Conservation (phyloP, 1,140 invertebrate species). For the Eueides isabella region DNA sequence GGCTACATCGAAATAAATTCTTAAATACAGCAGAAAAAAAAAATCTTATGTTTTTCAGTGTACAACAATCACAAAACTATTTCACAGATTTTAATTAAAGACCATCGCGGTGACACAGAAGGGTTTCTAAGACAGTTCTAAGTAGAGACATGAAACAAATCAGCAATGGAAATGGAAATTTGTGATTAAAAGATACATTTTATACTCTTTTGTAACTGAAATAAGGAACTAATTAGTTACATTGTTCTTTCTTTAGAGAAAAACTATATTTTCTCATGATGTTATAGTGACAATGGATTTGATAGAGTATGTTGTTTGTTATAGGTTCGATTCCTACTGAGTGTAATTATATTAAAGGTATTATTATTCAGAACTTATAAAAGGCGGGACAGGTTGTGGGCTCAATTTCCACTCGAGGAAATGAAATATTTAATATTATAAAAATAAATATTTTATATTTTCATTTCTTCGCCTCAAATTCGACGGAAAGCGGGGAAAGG, state of each 20-base stretch:
- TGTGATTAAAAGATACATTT: not conserved
- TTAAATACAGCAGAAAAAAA: not conserved
- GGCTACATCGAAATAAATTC: too few relatives aligned
- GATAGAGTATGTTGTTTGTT: too few relatives aligned
- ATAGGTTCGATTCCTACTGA: too few relatives aligned
- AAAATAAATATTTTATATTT: too few relatives aligned
- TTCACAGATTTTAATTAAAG: conserved; percentile 12
- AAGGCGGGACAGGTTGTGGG: too few relatives aligned
- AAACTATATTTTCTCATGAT: not conserved
- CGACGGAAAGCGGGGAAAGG: too few relatives aligned
- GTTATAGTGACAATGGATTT: not conserved
- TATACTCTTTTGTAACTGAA: not conserved
- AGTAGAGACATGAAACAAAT: conserved; percentile 1
- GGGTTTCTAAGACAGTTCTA: not conserved
- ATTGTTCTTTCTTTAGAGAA: not conserved
- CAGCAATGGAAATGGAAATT: conserved; percentile 4
- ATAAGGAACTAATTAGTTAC: conserved; percentile 7
- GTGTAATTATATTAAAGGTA: too few relatives aligned
- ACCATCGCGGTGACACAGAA: not conserved
- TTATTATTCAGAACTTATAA: too few relatives aligned
- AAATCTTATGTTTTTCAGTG: not conserved
- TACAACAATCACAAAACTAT: conserved; percentile 3
- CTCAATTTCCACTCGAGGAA: too few relatives aligned
- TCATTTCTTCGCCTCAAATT: too few relatives aligned
- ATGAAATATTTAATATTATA: too few relatives aligned